Percentiles rank a stretch among this genome's conserved stretches.
Conservation (phyloP, 2,113 vertebrate species). For the Zapus hudsonius region DNA sequence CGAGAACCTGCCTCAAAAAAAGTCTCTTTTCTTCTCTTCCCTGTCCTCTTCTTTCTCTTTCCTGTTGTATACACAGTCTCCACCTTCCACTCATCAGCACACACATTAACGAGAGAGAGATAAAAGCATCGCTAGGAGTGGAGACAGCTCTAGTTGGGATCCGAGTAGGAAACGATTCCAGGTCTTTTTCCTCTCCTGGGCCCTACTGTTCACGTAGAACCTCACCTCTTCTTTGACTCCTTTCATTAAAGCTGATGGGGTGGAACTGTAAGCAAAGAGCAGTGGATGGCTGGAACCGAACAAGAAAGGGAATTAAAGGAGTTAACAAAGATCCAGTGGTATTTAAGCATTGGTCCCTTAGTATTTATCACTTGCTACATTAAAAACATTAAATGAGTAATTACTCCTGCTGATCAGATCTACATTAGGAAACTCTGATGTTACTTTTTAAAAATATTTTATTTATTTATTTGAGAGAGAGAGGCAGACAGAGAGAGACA, state of each 20-base stretch:
- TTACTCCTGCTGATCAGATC: conserved; percentile 18
- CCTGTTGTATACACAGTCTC: not conserved
- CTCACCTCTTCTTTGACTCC: not conserved
- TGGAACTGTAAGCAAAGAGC: not conserved
- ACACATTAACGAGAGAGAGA: not conserved
- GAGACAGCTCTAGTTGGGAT: not conserved
- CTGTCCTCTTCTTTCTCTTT: not conserved
- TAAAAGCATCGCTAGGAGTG: not conserved
- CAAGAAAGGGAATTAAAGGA: not conserved
- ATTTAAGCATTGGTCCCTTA: not conserved
- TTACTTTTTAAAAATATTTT: too few relatives aligned
- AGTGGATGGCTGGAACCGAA: not conserved
- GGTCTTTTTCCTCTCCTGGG: not conserved
- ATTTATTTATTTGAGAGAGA: too few relatives aligned
- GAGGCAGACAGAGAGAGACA: too few relatives aligned
- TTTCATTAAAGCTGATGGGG: conserved; percentile 10
- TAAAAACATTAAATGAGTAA: conserved; percentile 35
- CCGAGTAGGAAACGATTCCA: not conserved
- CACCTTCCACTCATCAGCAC: not conserved
- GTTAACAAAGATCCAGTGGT: conserved; percentile 17
- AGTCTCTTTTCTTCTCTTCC: not conserved
- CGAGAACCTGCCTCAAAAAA: too few relatives aligned
- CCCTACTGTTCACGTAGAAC: not conserved
- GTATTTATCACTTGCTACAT: not conserved
- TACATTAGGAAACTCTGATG: conserved; percentile 30